Base-by-base conservation (phyloP, 2,113 vertebrate genomes). In the Plectropomus leopardus region DNA sequence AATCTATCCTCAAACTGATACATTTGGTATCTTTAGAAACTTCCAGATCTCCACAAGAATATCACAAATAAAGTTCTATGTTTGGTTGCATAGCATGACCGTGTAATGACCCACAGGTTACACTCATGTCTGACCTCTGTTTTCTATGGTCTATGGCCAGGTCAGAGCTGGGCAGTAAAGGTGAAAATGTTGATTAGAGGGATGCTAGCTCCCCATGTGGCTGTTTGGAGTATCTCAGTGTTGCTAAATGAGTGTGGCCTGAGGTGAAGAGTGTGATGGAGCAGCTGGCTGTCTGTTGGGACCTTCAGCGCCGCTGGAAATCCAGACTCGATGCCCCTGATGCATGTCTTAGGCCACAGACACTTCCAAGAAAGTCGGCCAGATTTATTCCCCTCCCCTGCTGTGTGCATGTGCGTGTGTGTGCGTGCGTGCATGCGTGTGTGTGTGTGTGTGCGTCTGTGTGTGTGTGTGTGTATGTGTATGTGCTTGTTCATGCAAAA, bases 221-320 rank as follows among this genome's bases (percentile, higher is more conserved):
- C 59, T 51, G 75, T 51, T 55, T 63, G 59, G 36, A 65, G 84
- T 13, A 54, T 68, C 32, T 78, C 82, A 50, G 63, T 65, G 79
- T 66, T 80, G 69, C 79, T 88, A 85, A 86, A 91, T 92, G 76
- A 89, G 74, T 21, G 26, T 87, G 77, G 88, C 91, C 92, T 64
- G 1, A 70, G 87, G 92, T 83, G 73, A 73, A 5, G 64, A 61
- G 80, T 54, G 79, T 69, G 84, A 78, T 83, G 88, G 83, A 93
- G 92, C 92, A 94, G 92, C 92, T 93, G 92, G 82, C 83, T 69
- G 67, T 75, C 86, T 83, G 78, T 69, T 76, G 50, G 76, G 86
- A 89, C 79, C 89, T 79, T 87, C 82, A 82, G 55, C 60, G 53
- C 84, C 21, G 44, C 85, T 84, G 85, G 85, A 92, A 77, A 86